Evolutionary conservation across 23 tunicate genomes (phyloP).

Genomic region (Styela plicata): DNA sequence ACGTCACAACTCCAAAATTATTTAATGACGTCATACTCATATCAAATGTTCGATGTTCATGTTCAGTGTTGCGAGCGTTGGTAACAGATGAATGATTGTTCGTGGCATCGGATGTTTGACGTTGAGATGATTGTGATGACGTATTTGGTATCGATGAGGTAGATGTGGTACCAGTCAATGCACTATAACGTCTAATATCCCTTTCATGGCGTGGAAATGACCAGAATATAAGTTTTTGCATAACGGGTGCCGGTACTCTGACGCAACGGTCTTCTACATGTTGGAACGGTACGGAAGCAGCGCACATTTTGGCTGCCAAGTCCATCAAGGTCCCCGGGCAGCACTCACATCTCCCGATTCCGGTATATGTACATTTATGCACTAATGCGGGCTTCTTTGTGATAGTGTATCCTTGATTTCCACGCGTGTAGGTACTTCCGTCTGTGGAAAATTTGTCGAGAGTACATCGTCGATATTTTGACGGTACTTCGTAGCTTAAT

Average conservation of each 20-base stretch:
- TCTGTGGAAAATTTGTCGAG: no score
- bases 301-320: conserved; percentile 59
- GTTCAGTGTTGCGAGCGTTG: neutral
- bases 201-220: conserved; percentile 73
- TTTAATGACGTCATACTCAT: neutral
- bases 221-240: conserved; percentile 60
- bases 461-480: conserved; percentile 5
- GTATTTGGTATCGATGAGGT: conserved; percentile 7
- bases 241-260: conserved; percentile 71
- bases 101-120: neutral
- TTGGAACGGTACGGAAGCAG: conserved; percentile 57
- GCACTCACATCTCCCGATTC: conserved; percentile 20
- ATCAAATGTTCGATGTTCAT: neutral
- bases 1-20: conserved; percentile 17
- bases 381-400: neutral
- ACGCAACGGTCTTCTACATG: conserved; percentile 55
- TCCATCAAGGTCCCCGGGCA: conserved; percentile 51
- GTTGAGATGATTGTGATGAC: conserved; percentile 2
- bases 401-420: neutral
- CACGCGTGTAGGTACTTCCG: neutral
- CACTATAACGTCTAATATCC: conserved; percentile 76
- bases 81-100: neutral
- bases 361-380: conserved; percentile 1
- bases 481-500: neutral
- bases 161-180: conserved; percentile 34